These are phyloP conservation scores for Disparrhopalites patrizii DNA, from an alignment of 2,888 invertebrate species.

Conservation along the genomic window DNA sequence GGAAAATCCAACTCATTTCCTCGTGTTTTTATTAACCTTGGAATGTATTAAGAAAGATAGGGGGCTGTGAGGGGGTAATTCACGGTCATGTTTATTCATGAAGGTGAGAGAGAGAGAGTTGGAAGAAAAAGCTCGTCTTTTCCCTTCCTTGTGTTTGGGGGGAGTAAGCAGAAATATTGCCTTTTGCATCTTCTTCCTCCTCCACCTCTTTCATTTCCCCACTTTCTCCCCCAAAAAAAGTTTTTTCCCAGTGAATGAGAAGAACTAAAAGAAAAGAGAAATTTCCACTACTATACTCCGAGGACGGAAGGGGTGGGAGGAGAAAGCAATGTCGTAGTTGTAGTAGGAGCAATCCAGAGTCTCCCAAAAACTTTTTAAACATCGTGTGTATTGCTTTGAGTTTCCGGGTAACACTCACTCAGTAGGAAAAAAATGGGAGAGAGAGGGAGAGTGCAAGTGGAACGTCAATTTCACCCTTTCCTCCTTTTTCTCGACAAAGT, in stretches of 20 bases:
- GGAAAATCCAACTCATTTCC: too few species aligned
- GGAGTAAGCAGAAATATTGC: too few species aligned
- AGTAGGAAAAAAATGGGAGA: not conserved
- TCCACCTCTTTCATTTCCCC: conserved; percentile 3
- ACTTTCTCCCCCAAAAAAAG: conserved; percentile 4
- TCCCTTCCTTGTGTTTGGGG: not conserved
- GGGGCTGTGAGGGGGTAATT: conserved; percentile 17
- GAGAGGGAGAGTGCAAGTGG: not conserved
- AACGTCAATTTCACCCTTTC: too few species aligned
- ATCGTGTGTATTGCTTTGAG: too few species aligned
- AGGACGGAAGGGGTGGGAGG: not conserved
- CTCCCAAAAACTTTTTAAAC: too few species aligned
- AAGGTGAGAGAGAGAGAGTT: conserved; percentile 14
- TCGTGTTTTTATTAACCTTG: too few species aligned
- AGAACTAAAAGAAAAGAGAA: not conserved
- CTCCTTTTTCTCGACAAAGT: too few species aligned
- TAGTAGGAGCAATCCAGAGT: too few species aligned
- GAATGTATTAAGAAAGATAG: not conserved
- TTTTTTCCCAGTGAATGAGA: not conserved
- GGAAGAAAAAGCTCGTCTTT: not conserved
- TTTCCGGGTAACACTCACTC: too few species aligned
- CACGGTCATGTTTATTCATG: conserved; percentile 34
- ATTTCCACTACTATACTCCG: too few species aligned
- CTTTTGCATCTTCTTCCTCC: not conserved
- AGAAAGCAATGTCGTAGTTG: too few species aligned